These are phyloP conservation scores for Limonius californicus DNA, from an alignment of 1,140 invertebrate species.

Conservation along the genomic window DNA sequence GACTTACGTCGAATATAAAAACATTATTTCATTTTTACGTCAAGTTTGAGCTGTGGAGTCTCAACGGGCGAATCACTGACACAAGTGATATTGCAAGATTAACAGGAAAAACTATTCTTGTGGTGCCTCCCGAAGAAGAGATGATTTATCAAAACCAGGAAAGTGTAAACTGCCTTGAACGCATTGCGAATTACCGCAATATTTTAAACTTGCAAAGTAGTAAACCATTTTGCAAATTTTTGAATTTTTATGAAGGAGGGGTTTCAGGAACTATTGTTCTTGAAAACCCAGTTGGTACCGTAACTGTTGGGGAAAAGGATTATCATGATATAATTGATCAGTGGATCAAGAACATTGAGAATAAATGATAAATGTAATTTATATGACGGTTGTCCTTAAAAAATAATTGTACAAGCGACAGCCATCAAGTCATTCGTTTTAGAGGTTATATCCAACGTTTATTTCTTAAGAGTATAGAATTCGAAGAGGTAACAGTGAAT, in stretches of 20 bases:
- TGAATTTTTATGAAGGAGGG: conserved; percentile 59
- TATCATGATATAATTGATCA: background rate
- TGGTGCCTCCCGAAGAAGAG: conserved; percentile 18
- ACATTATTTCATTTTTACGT: conserved; percentile 35
- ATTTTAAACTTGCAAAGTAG: too few species aligned
- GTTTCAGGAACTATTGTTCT: conserved; percentile 61
- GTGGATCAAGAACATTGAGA: too few species aligned
- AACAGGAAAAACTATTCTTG: conserved; percentile 34
- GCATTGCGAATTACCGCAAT: too few species aligned
- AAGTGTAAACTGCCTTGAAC: background rate
- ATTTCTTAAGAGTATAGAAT: too few species aligned
- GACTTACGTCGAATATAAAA: conserved; percentile 53
- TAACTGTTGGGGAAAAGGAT: conserved; percentile 9
- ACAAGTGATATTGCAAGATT: conserved; percentile 4
- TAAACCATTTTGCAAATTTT: conserved; percentile 61
- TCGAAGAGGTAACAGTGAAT: too few species aligned
- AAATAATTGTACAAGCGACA: too few species aligned
- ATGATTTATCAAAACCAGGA: background rate
- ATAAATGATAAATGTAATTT: too few species aligned
- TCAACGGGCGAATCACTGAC: conserved; percentile 20
- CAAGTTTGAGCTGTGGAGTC: conserved; percentile 32
- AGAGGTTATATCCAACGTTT: too few species aligned
- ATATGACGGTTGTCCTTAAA: too few species aligned
- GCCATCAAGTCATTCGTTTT: too few species aligned
- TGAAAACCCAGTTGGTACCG: conserved; percentile 65